Evolutionary conservation across 2,888 invertebrate genomes (phyloP), one percentile per base, ranked within the genome.

Genomic region (Frankliniella intonsa): DNA sequence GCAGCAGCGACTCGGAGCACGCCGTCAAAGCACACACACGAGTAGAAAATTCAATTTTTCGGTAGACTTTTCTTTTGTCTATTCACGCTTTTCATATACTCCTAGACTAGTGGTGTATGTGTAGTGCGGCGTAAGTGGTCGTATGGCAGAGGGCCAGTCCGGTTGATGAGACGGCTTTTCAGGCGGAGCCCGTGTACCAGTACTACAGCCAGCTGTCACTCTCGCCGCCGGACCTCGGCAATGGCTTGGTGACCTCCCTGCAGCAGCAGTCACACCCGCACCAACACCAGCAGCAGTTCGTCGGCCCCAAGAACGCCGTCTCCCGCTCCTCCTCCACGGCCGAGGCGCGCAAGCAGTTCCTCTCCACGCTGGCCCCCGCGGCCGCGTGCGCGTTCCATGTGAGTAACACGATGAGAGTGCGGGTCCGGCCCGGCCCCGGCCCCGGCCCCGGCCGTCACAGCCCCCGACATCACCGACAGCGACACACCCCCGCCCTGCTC

Each of bases 361-460:
- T 95, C 49, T 93, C 95, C 0, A 94, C 94, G 0, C 87, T 95
- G 83, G 94, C 94, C 0, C 95, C 95, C 0, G 88, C 95, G 79
- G 94, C 93, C 1, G 93, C 94, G 2, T 95, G 95, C 86, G 95
- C 91, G 0, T 76, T 76, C 25, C 69, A 76, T 25, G 69, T 76
- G 69, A 76, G 69, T 76, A 76, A 0, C 5, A 55, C 55, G n/a
- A n/a, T 38, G 38, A 5, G 38, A 80, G 76, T 76, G 50, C 38
- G 19, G n/a, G 50, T 27, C n/a, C 14, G 49, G 12, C n/a, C 80
- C 27, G 50, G 55, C 55, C 55, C 55, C 7, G 55, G 55, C 14
- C 7, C 7, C 14, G 55, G 55, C 14, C 14, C 7, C 7, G 55
- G 55, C 14, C 14, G 3, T 19, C 10, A 19, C 55, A 11, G n/a